These are phyloP conservation scores for Grus americana DNA, from an alignment of 2,113 vertebrate species.

Conservation along the genomic window DNA sequence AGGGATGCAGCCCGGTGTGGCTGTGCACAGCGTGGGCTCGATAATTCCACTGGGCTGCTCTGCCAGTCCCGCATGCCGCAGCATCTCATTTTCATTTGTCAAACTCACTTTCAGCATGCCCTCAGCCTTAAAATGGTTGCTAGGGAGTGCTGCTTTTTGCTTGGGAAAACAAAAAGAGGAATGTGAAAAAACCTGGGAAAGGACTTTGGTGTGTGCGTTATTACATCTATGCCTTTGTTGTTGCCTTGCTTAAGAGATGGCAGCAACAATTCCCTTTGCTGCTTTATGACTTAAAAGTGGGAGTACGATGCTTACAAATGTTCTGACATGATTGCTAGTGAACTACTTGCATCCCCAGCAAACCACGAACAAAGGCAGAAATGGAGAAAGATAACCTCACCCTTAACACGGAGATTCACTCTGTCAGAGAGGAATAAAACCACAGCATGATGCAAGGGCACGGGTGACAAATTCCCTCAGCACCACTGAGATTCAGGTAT, in stretches of 20 bases:
- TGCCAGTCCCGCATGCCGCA: not conserved
- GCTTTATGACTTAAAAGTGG: not conserved
- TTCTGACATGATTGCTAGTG: not conserved
- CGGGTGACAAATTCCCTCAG: not conserved
- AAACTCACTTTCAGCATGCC: not conserved
- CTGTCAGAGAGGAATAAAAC: not conserved
- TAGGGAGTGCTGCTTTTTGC: conserved; percentile 13
- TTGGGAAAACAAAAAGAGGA: conserved; percentile 22
- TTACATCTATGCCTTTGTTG: not conserved
- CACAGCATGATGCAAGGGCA: not conserved
- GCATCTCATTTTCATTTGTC: not conserved
- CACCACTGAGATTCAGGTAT: not conserved
- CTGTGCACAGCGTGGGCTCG: not conserved
- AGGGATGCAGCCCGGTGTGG: not conserved
- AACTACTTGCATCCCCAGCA: not conserved
- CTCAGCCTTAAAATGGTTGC: conserved; percentile 27
- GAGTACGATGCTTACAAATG: not conserved
- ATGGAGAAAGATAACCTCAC: not conserved
- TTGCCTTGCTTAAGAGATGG: not conserved
- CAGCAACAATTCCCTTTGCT: not conserved
- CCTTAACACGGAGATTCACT: not conserved
- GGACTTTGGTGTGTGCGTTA: not conserved
- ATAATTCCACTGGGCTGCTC: not conserved
- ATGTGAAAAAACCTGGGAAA: not conserved
- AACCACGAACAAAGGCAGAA: not conserved